phyloP scores from a whole-genome alignment of 2,888 invertebrate genomes.

The Lepas anatifera region DNA sequence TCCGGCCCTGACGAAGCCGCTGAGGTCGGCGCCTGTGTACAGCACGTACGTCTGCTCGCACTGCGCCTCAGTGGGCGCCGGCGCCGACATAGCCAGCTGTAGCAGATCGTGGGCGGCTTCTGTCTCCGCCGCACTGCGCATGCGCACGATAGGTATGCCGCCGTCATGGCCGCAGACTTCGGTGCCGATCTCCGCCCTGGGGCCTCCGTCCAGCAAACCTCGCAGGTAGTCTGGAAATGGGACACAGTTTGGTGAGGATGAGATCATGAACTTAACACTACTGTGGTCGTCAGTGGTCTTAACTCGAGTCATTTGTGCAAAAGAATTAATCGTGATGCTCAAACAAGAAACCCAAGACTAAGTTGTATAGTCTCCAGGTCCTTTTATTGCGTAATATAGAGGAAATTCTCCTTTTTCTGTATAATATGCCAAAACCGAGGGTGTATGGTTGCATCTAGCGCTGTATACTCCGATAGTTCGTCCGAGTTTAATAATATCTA shows the following conservation, averaged over 20 bases:
- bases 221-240: neutral
- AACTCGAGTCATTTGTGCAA: too few species aligned
- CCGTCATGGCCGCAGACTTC: slow-evolving; percentile 30
- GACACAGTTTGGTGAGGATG: neutral
- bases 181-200: slow-evolving; percentile 29
- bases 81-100: slow-evolving; percentile 37
- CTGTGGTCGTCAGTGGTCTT: too few species aligned
- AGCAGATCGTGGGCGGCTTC: slow-evolving; percentile 64
- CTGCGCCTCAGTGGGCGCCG: slow-evolving; percentile 18
- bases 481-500: too few species aligned
- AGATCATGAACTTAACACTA: too few species aligned
- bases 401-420: too few species aligned
- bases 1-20: slow-evolving; percentile 22
- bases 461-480: too few species aligned
- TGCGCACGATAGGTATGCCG: slow-evolving; percentile 35
- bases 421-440: too few species aligned
- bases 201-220: slow-evolving; percentile 44
- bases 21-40: slow-evolving; percentile 25
- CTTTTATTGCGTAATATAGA: too few species aligned
- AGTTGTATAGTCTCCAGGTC: too few species aligned
- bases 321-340: too few species aligned
- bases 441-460: too few species aligned
- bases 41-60: slow-evolving; percentile 4
- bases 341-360: too few species aligned
- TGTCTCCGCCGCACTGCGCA: slow-evolving; percentile 59